Conservation (phyloP, 2,113 vertebrate species). For the Butorides virescens region DNA sequence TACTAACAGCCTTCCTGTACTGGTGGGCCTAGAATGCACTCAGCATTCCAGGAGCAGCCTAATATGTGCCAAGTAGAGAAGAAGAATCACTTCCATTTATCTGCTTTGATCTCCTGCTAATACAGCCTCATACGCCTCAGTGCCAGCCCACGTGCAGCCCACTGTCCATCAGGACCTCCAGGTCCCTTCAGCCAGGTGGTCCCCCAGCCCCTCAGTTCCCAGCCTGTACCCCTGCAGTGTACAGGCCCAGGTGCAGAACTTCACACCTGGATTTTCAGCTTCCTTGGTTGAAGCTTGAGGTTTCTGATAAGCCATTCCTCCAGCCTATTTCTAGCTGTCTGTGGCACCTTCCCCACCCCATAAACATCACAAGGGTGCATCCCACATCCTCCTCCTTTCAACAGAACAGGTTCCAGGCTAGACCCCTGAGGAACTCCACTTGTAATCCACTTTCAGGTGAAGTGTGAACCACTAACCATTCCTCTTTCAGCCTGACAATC, state of each 20-base stretch:
- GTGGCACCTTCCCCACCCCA: not conserved
- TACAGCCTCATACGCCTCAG: not conserved
- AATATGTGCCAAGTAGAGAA: not conserved
- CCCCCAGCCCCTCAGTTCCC: not conserved
- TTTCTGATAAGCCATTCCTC: not conserved
- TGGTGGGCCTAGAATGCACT: not conserved
- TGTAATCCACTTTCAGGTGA: not conserved
- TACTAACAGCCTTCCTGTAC: not conserved
- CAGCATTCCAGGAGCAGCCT: not conserved
- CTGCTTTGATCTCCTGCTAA: not conserved
- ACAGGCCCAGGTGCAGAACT: not conserved
- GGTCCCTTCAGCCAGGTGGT: not conserved
- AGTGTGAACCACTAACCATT: not conserved
- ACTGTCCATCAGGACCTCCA: not conserved
- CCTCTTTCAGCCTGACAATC: not conserved
- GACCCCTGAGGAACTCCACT: not conserved
- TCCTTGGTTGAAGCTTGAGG: not conserved
- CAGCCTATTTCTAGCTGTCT: not conserved
- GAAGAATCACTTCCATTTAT: not conserved
- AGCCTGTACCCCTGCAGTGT: not conserved
- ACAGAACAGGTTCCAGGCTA: not conserved
- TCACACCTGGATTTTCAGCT: not conserved
- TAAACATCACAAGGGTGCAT: not conserved
- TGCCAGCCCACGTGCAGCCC: not conserved
- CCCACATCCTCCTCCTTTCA: not conserved